phyloP scores from a whole-genome alignment of 2,888 invertebrate genomes.

The Acholoe squamosa region DNA sequence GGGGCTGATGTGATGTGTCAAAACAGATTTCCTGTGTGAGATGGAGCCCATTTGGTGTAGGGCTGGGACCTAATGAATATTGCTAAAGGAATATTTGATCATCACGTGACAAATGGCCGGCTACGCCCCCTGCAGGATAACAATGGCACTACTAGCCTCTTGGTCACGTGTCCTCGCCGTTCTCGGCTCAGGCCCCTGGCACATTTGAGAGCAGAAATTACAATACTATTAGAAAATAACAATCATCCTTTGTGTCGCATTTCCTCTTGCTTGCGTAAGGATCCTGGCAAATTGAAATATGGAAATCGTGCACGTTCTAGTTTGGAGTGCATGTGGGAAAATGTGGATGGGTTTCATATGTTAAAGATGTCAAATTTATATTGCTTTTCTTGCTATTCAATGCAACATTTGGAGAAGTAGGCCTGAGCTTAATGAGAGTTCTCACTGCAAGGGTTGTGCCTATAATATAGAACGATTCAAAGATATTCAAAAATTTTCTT shows the following conservation, averaged over 20 bases:
- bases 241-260: neutral
- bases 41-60: slow-evolving; percentile 46
- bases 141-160: slow-evolving; percentile 28
- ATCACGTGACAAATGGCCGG: slow-evolving; percentile 56
- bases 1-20: slow-evolving; percentile 51
- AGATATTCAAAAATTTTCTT: too few relatives aligned
- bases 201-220: slow-evolving; percentile 42
- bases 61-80: slow-evolving; percentile 46
- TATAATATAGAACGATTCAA: too few relatives aligned
- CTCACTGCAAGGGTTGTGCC: too few relatives aligned
- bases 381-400: too few relatives aligned
- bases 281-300: slow-evolving; percentile 26
- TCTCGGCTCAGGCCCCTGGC: neutral
- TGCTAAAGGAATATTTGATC: slow-evolving; percentile 32
- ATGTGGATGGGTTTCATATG: neutral
- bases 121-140: slow-evolving; percentile 42
- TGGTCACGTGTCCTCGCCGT: slow-evolving; percentile 15
- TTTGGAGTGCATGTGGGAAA: neutral
- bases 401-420: too few relatives aligned
- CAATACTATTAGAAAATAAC: slow-evolving; percentile 44
- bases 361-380: neutral
- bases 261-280: slow-evolving; percentile 24
- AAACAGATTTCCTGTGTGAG: slow-evolving; percentile 61
- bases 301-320: neutral
- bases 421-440: too few relatives aligned